Conservation (phyloP, 2,797 vertebrate species). For the Catharus ustulatus region DNA sequence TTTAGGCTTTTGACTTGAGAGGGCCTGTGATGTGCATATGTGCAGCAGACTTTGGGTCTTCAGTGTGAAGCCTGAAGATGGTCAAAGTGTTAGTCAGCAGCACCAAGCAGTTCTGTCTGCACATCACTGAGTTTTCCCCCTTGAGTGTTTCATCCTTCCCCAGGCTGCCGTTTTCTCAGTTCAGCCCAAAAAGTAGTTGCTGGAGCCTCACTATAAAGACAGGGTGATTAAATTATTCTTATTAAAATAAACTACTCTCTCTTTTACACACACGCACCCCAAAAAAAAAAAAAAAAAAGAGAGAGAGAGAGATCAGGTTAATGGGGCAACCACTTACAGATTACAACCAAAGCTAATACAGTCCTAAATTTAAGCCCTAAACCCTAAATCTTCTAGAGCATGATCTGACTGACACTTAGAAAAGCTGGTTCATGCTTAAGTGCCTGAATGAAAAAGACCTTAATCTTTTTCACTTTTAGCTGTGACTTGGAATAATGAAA, state of each 20-base stretch:
- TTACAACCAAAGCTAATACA: background rate
- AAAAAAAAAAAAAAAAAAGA: too few relatives aligned
- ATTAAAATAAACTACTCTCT: background rate
- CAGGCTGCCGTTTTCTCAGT: background rate
- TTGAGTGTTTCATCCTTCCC: background rate
- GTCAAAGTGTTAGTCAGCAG: background rate
- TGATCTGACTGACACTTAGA: background rate
- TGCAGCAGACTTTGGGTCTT: background rate
- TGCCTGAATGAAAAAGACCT: background rate
- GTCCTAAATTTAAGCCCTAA: background rate
- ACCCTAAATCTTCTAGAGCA: background rate
- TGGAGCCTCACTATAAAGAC: background rate
- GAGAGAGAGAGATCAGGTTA: background rate
- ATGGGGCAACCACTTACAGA: background rate
- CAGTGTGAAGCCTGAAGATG: background rate
- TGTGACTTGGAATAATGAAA: slow-evolving; percentile 15
- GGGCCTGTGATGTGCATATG: background rate
- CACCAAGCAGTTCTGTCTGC: background rate
- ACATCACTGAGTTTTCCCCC: background rate
- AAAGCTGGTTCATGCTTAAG: slow-evolving; percentile 4
- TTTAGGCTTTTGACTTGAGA: background rate
- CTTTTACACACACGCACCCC: rapidly evolving
- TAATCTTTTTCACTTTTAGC: slow-evolving; percentile 2
- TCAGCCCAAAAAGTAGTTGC: background rate
- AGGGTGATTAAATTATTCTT: background rate